A percentile compares a stretch with the other conserved stretches of the same genome.
Evolutionary conservation across 2,888 invertebrate genomes (phyloP).

Genomic region (Drosophila prolongata): DNA sequence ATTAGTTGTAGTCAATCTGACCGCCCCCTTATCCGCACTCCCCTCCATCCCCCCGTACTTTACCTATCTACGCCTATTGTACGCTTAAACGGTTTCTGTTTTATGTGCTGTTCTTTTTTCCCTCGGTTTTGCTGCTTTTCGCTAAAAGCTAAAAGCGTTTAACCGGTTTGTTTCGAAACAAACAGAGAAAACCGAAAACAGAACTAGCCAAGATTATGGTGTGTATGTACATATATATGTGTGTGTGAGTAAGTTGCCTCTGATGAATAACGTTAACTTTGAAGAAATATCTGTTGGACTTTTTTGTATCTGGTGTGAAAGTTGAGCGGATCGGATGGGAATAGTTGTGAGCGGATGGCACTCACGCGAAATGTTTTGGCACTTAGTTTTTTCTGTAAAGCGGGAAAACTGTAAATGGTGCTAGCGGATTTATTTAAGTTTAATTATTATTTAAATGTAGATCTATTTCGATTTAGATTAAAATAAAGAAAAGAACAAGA

Average conservation of each 20-base stretch:
- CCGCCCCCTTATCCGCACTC: neutral
- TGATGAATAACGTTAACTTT: slow-evolving; percentile 43
- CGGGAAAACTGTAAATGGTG: neutral
- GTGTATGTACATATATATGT: slow-evolving; percentile 2
- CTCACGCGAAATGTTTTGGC: slow-evolving; percentile 8
- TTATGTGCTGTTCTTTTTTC: slow-evolving; percentile 35
- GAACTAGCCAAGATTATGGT: slow-evolving; percentile 42
- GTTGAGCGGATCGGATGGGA: neutral
- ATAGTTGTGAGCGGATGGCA: slow-evolving; percentile 14
- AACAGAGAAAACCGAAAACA: slow-evolving; percentile 51
- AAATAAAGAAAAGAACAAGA: too few species aligned
- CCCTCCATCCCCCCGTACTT: slow-evolving; percentile 9
- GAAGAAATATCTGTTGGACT: slow-evolving; percentile 34
- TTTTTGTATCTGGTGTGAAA: slow-evolving; percentile 14
- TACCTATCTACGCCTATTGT: slow-evolving; percentile 50
- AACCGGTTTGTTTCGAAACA: slow-evolving; percentile 74
- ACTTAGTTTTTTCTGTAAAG: slow-evolving; percentile 1
- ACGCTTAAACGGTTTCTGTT: slow-evolving; percentile 67
- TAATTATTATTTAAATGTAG: too few species aligned
- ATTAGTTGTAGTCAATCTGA: slow-evolving; percentile 55
- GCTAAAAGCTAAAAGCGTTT: slow-evolving; percentile 47
- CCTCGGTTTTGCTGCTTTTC: slow-evolving; percentile 37
- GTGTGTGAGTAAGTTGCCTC: slow-evolving; percentile 26
- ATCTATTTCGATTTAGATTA: too few species aligned
- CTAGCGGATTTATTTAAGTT: too few species aligned